These are phyloP conservation scores for Zaprionus camerounensis DNA, from an alignment of 1,140 invertebrate genomes.

Conservation along the genomic window DNA sequence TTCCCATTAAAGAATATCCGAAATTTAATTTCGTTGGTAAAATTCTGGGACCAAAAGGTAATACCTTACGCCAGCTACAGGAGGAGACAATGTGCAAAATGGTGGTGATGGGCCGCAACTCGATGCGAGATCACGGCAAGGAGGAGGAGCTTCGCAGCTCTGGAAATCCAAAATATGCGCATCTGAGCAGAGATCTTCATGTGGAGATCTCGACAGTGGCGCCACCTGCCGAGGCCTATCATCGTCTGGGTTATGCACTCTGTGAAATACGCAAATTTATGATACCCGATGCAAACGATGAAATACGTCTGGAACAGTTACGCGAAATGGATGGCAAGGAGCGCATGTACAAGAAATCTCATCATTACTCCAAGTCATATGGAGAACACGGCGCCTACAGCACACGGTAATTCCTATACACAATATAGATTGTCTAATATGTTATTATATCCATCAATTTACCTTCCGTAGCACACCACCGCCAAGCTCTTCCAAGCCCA, in stretches of 20 bases:
- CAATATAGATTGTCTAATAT: not conserved
- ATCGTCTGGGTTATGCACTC: slow-evolving; percentile 94
- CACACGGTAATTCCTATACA: slow-evolving; percentile 48
- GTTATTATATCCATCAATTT: slow-evolving; percentile 1
- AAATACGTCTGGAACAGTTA: slow-evolving; percentile 91
- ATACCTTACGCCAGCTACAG: slow-evolving; percentile 95
- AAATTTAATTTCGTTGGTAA: slow-evolving; percentile 98
- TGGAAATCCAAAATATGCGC: slow-evolving; percentile 96
- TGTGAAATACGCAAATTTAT: slow-evolving; percentile 90
- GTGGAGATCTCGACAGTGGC: slow-evolving; percentile 96
- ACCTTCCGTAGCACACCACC: slow-evolving; percentile 72
- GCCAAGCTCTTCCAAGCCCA: slow-evolving; percentile 86
- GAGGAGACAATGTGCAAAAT: slow-evolving; percentile 98
- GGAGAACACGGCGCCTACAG: slow-evolving; percentile 75
- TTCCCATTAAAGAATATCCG: slow-evolving; percentile 94
- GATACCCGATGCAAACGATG: slow-evolving; percentile 91
- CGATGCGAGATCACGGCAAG: slow-evolving; percentile 97
- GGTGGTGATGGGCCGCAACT: slow-evolving; percentile 96
- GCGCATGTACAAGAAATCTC: slow-evolving; percentile 77
- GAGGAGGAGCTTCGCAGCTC: slow-evolving; percentile 94
- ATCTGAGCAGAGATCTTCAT: slow-evolving; percentile 96
- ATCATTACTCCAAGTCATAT: slow-evolving; percentile 78
- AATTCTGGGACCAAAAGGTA: slow-evolving; percentile 96
- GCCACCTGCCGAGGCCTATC: slow-evolving; percentile 95
- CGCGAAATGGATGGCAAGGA: slow-evolving; percentile 87